Evolutionary conservation across 2,113 vertebrate genomes (phyloP).

Genomic region (Limanda limanda): DNA sequence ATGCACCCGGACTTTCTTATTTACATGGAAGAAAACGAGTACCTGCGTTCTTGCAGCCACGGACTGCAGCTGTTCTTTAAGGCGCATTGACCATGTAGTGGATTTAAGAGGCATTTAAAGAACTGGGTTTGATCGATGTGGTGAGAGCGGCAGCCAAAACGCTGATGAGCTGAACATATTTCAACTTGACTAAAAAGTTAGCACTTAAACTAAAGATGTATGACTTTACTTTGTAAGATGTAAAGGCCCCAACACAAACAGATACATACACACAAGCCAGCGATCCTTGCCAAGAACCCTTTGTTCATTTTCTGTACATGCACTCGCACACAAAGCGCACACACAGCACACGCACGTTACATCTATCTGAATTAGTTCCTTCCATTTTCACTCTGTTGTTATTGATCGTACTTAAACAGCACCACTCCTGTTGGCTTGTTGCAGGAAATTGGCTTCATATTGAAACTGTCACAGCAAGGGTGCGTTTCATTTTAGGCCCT

Average conservation of each 20-base stretch:
- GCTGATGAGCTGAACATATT: not conserved
- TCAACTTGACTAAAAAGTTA: not conserved
- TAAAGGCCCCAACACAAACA: not conserved
- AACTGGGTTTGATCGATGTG: not conserved
- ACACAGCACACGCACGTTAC: slow-evolving; percentile 44
- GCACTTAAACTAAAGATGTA: not conserved
- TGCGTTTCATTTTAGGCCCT: slow-evolving; percentile 66
- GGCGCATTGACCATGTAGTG: not conserved
- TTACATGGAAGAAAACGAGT: not conserved
- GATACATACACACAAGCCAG: not conserved
- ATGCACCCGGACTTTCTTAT: too few relatives aligned
- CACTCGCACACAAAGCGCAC: slow-evolving; percentile 14
- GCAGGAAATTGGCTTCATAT: slow-evolving; percentile 81
- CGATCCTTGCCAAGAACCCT: not conserved
- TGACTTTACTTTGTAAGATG: not conserved
- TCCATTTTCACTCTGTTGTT: slow-evolving; percentile 68
- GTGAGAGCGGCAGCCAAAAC: not conserved
- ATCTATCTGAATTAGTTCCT: slow-evolving; percentile 68
- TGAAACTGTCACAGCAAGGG: slow-evolving; percentile 77
- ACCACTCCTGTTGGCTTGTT: slow-evolving; percentile 73
- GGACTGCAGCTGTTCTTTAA: not conserved
- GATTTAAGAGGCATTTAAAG: not conserved
- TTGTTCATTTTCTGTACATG: not conserved
- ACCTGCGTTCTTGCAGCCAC: not conserved
- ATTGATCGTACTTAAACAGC: slow-evolving; percentile 82